These are phyloP conservation scores for Nasonia longicornis DNA, from an alignment of 1,140 invertebrate genomes.

Conservation along the genomic window DNA sequence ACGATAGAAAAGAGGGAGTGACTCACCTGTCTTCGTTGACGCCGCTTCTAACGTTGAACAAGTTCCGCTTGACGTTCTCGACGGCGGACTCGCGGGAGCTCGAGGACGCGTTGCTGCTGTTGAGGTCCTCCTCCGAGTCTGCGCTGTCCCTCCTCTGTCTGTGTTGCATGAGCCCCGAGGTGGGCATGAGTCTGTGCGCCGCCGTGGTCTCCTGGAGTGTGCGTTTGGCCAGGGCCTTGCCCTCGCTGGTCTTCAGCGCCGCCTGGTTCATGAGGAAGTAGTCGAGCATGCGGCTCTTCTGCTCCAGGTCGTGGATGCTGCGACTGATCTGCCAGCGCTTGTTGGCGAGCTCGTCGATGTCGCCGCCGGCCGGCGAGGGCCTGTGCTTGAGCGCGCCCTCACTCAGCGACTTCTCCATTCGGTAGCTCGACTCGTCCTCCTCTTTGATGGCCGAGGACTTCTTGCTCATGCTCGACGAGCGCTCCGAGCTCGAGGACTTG, in stretches of 20 bases:
- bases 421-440: constrained; percentile 55
- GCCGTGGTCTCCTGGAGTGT: constrained; percentile 47
- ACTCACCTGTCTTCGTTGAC: constrained; percentile 49
- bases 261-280: constrained; percentile 58
- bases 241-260: constrained; percentile 54
- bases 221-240: constrained; percentile 48
- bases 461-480: constrained; percentile 2
- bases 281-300: constrained; percentile 57
- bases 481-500: constrained; percentile 47
- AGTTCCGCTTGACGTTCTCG: constrained; percentile 17
- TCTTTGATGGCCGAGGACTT: constrained; percentile 32
- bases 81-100: constrained; percentile 4
- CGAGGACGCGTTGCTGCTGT: neutral
- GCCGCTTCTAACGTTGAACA: constrained; percentile 46
- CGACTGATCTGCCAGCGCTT: constrained; percentile 58
- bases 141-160: constrained; percentile 26
- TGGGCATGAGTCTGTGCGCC: neutral
- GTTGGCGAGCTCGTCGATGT: constrained; percentile 41
- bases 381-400: constrained; percentile 57
- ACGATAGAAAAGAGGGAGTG: neutral
- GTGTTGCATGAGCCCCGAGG: neutral
- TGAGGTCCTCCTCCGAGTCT: constrained; percentile 22
- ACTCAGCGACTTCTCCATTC: constrained; percentile 63
- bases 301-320: constrained; percentile 61
- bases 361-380: neutral